Evolutionary conservation across 2,113 vertebrate species (phyloP).

Genomic region (Psittacula cyanocephala): DNA sequence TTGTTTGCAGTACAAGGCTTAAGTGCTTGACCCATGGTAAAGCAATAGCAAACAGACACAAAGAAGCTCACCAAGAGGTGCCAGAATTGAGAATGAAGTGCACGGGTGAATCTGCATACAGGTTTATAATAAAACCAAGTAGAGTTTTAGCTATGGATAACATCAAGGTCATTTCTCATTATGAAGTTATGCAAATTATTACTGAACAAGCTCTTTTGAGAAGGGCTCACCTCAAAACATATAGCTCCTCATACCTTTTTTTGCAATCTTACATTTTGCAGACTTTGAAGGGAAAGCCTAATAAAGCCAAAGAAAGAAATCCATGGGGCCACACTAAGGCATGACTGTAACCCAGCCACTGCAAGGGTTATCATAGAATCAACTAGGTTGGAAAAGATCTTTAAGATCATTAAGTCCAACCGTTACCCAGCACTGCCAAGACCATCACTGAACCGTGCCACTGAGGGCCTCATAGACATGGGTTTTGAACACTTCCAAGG

Average conservation of each 20-base stretch:
- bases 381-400: not conserved
- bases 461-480: not conserved
- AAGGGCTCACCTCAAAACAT: not conserved
- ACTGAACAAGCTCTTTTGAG: not conserved
- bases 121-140: not conserved
- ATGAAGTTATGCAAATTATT: not conserved
- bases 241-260: rapidly evolving
- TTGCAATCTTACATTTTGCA: not conserved
- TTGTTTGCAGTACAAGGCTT: not conserved
- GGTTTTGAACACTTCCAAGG: not conserved
- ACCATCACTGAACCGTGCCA: not conserved
- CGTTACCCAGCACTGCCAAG: not conserved
- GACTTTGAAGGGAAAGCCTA: not conserved
- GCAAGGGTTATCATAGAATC: not conserved
- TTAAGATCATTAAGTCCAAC: not conserved
- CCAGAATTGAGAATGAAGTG: not conserved
- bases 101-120: not conserved
- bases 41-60: not conserved
- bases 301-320: not conserved
- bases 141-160: not conserved
- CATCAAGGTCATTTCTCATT: not conserved
- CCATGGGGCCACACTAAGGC: not conserved
- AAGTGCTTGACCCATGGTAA: not conserved
- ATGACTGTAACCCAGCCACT: rapidly evolving
- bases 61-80: not conserved